Conservation (phyloP, 2,797 vertebrate species). For the Lagodon rhomboides region DNA sequence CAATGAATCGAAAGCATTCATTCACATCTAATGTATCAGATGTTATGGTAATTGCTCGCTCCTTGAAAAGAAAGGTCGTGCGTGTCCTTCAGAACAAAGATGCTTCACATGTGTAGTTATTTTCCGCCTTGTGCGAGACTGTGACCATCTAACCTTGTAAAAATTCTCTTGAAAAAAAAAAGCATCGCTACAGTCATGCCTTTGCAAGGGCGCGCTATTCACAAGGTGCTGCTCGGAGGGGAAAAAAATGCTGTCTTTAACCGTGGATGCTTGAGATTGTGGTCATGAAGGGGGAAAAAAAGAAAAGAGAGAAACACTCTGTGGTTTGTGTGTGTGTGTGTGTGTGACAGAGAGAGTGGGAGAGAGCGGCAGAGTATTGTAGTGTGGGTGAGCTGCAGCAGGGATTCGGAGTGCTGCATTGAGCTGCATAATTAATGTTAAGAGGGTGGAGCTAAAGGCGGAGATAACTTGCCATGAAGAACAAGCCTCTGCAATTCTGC, state of each 20-base stretch:
- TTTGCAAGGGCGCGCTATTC: constrained; percentile 13
- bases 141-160: constrained; percentile 3
- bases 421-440: constrained; percentile 89
- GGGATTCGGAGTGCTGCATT: constrained; percentile 87
- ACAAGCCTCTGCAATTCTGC: constrained; percentile 41
- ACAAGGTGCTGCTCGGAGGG: constrained; percentile 17
- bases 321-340: constrained; percentile 22
- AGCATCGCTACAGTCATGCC: background rate
- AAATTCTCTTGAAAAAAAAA: background rate
- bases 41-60: constrained; percentile 7
- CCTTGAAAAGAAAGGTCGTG: background rate
- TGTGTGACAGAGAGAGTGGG: constrained; percentile 57
- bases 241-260: constrained; percentile 23
- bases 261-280: constrained; percentile 21
- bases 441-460: constrained; percentile 81
- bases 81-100: background rate
- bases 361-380: constrained; percentile 63
- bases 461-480: constrained; percentile 69
- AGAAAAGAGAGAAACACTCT: constrained; percentile 8
- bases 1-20: constrained; percentile 40
- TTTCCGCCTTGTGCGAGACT: background rate
- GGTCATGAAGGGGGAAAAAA: background rate
- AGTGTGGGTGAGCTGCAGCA: constrained; percentile 82
- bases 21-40: constrained; percentile 23
- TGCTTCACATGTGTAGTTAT: background rate